These are phyloP conservation scores for Timandra comae DNA, from an alignment of 2,888 invertebrate genomes.

Conservation along the genomic window DNA sequence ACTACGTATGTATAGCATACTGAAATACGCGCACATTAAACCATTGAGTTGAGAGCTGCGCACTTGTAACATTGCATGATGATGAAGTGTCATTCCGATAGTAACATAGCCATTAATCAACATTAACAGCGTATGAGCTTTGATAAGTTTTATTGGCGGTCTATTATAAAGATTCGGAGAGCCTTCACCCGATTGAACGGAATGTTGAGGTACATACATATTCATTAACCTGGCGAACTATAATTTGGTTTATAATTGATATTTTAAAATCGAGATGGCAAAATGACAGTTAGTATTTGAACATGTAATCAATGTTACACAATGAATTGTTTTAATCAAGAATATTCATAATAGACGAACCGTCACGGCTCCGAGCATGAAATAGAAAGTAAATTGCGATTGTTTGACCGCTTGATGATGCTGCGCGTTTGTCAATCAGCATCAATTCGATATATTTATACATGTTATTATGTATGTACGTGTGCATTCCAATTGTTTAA, in stretches of 20 bases:
- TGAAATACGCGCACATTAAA: too few species aligned
- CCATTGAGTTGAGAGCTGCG: constrained; percentile 1
- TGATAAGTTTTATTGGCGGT: constrained; percentile 4
- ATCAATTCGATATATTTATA: constrained; percentile 17
- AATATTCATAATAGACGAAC: constrained; percentile 30
- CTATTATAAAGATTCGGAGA: neutral
- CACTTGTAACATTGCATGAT: constrained; percentile 5
- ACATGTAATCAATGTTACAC: constrained; percentile 16
- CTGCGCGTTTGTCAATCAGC: constrained; percentile 31
- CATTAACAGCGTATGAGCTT: constrained; percentile 1
- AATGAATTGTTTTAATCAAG: constrained; percentile 17
- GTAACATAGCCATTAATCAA: constrained; percentile 5
- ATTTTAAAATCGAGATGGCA: constrained; percentile 1
- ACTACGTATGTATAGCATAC: too few species aligned
- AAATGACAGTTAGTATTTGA: constrained; percentile 4
- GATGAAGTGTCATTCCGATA: constrained; percentile 7
- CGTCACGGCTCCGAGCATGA: constrained; percentile 46
- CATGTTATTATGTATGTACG: constrained; percentile 4
- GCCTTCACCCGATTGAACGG: constrained; percentile 1
- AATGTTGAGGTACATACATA: too few species aligned
- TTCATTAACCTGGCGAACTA: neutral
- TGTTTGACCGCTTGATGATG: constrained; percentile 32
- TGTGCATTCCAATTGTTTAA: constrained; percentile 10
- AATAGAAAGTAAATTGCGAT: constrained; percentile 54
- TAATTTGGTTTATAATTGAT: constrained; percentile 1